Evolutionary conservation across 2,888 invertebrate genomes (phyloP), one percentile per base, ranked within the genome.

Genomic region (Diploptera punctata): DNA sequence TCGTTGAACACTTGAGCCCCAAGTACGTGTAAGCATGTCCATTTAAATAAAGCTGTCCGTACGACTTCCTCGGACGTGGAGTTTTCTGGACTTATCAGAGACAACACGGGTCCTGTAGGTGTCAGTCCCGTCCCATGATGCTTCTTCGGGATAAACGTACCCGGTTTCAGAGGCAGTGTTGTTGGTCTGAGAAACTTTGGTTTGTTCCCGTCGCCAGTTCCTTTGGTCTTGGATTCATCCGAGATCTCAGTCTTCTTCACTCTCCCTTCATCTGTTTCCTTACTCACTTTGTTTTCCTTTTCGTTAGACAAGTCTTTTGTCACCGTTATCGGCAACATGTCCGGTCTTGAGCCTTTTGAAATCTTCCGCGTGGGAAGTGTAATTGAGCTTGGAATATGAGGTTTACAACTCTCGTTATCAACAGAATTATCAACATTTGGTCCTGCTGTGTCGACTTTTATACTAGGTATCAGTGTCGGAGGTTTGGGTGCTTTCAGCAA

Each of bases 11-110:
- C 83, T 97, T 97, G 72, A 97, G 85, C 0, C 95, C 96, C 79
- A 97, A 84, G 83, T 95, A 95, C 60, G 96, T 96, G 82, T 96
- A 97, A 49, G 95, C 95, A 80, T 95, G 94, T 43, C 96, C 96
- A 81, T 96, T 95, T 74, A 95, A 85, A 83, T 93, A 94, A 73
- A 95, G 87, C 81, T 97, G 95, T 54, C 94, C 93, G 80, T 94
- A 95, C 33, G 94, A 92, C 81, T 96, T 96, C 49, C 93, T 93
- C 1, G 95, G 94, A 18, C 96, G 86, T 10, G 96, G 96, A 0
- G 96, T 97, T 83, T n/a, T 97, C 96, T 0, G 97, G 96, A 74
- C 95, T 95, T 65, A 96, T 93, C 68, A 97, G 84, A 10, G 94
- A 91, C 83, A 93, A 86, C 67, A 94, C 94, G 54, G 73, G 54